Conservation (phyloP, 2,113 vertebrate genomes). For the Nerophis ophidion region DNA sequence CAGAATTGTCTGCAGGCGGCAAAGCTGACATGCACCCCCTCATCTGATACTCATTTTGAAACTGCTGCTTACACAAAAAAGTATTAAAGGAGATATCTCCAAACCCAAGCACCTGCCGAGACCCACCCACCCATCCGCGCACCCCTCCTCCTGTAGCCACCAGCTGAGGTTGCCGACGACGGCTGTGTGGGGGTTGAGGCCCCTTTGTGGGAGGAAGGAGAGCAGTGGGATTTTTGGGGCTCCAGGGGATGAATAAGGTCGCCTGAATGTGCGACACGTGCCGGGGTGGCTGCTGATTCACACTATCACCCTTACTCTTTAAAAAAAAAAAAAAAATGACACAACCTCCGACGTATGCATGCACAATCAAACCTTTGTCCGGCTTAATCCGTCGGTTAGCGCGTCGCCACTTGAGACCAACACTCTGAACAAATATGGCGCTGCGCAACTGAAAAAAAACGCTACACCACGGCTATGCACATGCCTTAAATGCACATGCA, state of each 20-base stretch:
- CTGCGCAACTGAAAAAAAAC: conserved; percentile 16
- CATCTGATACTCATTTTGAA: no score
- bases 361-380: conserved; percentile 32
- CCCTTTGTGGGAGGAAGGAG: conserved; percentile 45
- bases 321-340: conserved; percentile 40
- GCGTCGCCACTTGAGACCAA: conserved; percentile 16
- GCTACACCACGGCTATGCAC: conserved; percentile 20
- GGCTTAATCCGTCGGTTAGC: conserved; percentile 32
- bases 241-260: conserved; percentile 59
- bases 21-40: not conserved
- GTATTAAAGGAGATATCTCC: not conserved
- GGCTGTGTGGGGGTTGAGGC: conserved; percentile 47
- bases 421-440: conserved; percentile 21
- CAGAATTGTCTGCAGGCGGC: not conserved
- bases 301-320: conserved; percentile 15
- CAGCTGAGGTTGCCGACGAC: conserved; percentile 52
- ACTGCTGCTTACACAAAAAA: not conserved
- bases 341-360: conserved; percentile 8
- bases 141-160: conserved; percentile 31
- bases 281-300: conserved; percentile 50
- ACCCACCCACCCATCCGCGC: conserved; percentile 10
- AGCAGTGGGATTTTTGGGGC: conserved; percentile 45
- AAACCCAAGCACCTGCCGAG: conserved; percentile 27
- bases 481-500: conserved; percentile 24
- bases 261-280: conserved; percentile 62